Percentiles rank a stretch among this genome's conserved stretches.
Conservation (phyloP, 2,113 vertebrate genomes). For the Plectropomus leopardus region DNA sequence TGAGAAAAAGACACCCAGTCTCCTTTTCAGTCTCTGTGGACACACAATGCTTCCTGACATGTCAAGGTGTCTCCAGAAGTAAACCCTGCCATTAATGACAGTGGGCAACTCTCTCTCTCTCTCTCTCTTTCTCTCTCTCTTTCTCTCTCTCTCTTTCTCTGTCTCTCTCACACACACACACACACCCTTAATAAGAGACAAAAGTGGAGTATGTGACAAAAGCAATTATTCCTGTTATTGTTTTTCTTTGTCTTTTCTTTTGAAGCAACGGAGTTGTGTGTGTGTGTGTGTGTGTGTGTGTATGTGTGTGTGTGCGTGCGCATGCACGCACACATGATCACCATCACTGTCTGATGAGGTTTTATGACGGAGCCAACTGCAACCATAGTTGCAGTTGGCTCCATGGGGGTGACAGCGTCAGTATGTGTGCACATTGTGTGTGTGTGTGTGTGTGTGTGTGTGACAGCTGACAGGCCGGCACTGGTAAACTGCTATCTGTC, state of each 20-base stretch:
- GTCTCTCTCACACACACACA: background rate
- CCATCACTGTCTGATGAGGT: conserved; percentile 16
- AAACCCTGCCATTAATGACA: conserved; percentile 48
- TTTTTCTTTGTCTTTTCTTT: conserved; percentile 28
- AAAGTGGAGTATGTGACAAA: conserved; percentile 28
- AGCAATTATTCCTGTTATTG: conserved; percentile 49
- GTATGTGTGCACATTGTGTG: conserved; percentile 9
- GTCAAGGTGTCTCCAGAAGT: conserved; percentile 38
- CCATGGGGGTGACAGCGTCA: background rate
- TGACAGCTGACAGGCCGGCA: background rate
- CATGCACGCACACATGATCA: background rate
- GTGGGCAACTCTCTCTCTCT: conserved; percentile 31
- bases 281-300: background rate
- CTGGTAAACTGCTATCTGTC: conserved; percentile 9
- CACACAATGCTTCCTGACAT: conserved; percentile 51
- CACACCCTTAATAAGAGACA: conserved; percentile 15
- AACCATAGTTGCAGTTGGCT: conserved; percentile 33
- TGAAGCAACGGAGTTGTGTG: background rate
- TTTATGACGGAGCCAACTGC: conserved; percentile 4
- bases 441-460: conserved; percentile 10
- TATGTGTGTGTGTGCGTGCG: conserved; percentile 12
- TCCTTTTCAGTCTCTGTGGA: conserved; percentile 32
- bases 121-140: background rate
- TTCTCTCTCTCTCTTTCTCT: background rate
- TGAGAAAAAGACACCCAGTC: background rate